Evolutionary conservation across 2,113 vertebrate genomes (phyloP), one percentile per base, ranked within the genome.

Genomic region (Silurus meridionalis): DNA sequence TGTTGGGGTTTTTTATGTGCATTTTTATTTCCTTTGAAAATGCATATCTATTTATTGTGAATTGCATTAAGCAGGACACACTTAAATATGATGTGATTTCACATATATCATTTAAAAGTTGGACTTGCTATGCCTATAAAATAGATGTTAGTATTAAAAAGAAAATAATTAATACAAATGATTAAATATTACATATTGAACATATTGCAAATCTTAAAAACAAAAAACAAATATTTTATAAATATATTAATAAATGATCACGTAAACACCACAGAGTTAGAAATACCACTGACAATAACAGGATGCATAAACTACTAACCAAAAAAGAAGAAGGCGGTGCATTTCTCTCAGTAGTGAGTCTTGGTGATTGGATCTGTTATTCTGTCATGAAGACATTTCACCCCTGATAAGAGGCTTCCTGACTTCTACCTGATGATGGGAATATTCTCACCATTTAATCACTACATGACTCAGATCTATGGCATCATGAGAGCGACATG

Each of bases 371-470:
- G 75, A 79, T 58, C n/a, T 71, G 28, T 17, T 71, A 66, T 69
- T 28, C 66, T 6, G 13, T 14, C 25, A 69, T 69, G 25, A 69
- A 69, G 66, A 25, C 11, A 19, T 55, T 55, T 77, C 13, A n/a
- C 52, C 8, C 9, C 55, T 60, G 77, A 79, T 37, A 55, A 37
- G 53, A 37, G 25, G 25, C 77, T 79, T 79, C 25, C 25, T 58
- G 55, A 79, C 25, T 10, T 79, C 75, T 19, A 57, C n/a, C 77
- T 57, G 55, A 58, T 79, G 77, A 79, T 79, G 15, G 15, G 55
- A 58, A 79, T 37, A 37, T 79, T 79, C 77, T 79, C 77, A 60
- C 77, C 77, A 58, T 79, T 79, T 79, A 79, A 79, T 79, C 53
- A 79, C 75, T 79, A 2, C 77, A 28, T 79, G 15, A 58, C 55